phyloP scores from a whole-genome alignment of 2,113 vertebrate species.

The Saimiri boliviensis region DNA sequence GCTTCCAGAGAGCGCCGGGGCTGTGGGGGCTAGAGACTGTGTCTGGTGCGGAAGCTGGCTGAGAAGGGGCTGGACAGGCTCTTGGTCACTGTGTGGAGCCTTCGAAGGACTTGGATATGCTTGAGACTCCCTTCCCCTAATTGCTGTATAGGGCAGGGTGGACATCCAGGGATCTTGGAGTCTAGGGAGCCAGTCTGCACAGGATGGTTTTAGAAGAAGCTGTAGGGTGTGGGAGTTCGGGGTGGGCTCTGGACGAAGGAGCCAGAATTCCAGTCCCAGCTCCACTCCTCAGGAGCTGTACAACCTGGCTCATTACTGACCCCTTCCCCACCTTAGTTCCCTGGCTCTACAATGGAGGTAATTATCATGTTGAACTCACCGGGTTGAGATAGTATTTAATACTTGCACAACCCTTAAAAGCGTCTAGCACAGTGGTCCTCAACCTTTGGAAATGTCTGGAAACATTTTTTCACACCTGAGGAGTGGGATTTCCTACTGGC shows the following conservation, averaged over 20 bases:
- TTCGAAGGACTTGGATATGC: neutral
- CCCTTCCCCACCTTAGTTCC: neutral
- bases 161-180: rapidly evolving
- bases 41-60: neutral
- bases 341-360: neutral
- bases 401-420: neutral
- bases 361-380: neutral
- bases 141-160: neutral
- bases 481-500: neutral
- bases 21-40: neutral
- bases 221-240: too few relatives aligned
- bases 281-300: neutral
- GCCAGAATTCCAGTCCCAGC: neutral
- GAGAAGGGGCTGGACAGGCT: neutral
- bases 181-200: neutral
- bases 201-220: neutral
- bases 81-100: neutral
- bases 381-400: neutral
- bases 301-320: rapidly evolving
- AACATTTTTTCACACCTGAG: neutral
- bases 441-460: neutral
- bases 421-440: neutral
- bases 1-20: neutral
- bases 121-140: neutral
- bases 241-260: neutral